Conservation (phyloP, 30 jellyfish, hydroid and myxozoan species). For the Sanderia malayensis region DNA sequence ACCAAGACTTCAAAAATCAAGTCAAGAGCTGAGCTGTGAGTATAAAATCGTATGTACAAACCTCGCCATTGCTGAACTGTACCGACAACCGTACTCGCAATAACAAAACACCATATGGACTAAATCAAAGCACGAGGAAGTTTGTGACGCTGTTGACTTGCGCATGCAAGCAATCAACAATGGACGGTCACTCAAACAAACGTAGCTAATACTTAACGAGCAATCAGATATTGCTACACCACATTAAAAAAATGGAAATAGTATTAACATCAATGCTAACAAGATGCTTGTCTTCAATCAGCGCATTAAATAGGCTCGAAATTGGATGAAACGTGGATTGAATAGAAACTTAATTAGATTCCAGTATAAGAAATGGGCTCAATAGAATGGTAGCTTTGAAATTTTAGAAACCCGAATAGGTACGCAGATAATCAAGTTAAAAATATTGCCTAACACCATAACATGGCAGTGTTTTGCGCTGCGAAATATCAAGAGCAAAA, state of each 20-base stretch:
- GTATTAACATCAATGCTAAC: conserved; percentile 23
- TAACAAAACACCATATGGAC: too few relatives aligned
- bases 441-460: background rate
- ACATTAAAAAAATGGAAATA: background rate
- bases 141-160: too few relatives aligned
- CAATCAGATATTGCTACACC: background rate
- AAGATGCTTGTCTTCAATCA: conserved; percentile 28
- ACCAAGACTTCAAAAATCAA: too few relatives aligned
- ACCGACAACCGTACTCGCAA: too few relatives aligned
- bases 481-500: background rate
- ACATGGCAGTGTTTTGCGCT: background rate
- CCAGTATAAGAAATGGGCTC: conserved; percentile 35
- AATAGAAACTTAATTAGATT: conserved; percentile 36
- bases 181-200: too few relatives aligned
- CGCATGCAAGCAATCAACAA: too few relatives aligned
- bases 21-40: too few relatives aligned
- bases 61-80: too few relatives aligned
- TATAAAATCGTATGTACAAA: too few relatives aligned
- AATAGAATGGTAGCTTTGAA: conserved; percentile 43
- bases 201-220: too few relatives aligned
- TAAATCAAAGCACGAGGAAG: too few relatives aligned
- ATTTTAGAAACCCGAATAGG: conserved; percentile 23
- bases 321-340: conserved; percentile 44
- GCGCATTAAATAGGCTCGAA: conserved; percentile 31
- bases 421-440: conserved; percentile 13